A percentile compares a stretch with the other conserved stretches of the same genome.
Evolutionary conservation across 2,113 vertebrate species (phyloP).

Genomic region (Oncorhynchus gorbuscha): DNA sequence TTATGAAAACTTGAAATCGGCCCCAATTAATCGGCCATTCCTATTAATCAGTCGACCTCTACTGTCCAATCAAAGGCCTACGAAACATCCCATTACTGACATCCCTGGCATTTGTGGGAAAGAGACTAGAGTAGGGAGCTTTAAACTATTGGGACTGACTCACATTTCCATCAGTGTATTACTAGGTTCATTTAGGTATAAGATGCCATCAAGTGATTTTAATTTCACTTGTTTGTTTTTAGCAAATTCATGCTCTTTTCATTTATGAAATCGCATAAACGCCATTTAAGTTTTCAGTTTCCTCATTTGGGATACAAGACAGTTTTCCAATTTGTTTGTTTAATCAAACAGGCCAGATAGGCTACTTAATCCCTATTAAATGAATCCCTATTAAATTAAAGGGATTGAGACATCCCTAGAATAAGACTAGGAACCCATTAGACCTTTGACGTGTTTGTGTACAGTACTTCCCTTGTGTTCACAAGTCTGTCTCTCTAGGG

Average conservation of each 20-base stretch:
- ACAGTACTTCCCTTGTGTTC: background rate
- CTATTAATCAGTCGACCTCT: too few species aligned
- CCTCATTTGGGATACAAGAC: background rate
- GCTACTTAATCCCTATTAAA: background rate
- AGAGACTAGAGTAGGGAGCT: background rate
- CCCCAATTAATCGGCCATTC: too few species aligned
- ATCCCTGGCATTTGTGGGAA: background rate
- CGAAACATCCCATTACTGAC: background rate
- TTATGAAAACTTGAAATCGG: too few species aligned
- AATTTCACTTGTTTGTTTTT: background rate
- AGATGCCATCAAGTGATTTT: background rate
- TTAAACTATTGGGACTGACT: background rate
- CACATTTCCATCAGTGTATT: too few species aligned
- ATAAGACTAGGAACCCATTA: background rate
- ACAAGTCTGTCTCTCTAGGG: conserved; percentile 71
- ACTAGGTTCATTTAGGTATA: too few species aligned
- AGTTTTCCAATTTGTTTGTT: background rate
- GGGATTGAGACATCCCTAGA: background rate
- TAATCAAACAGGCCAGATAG: background rate
- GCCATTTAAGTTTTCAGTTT: background rate
- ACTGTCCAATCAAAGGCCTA: too few species aligned
- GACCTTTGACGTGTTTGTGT: background rate
- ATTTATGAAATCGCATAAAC: background rate
- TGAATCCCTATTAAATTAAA: background rate
- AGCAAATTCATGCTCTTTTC: background rate